Base-by-base conservation (phyloP, 1,140 invertebrate species). In the Glomeris maerens region DNA sequence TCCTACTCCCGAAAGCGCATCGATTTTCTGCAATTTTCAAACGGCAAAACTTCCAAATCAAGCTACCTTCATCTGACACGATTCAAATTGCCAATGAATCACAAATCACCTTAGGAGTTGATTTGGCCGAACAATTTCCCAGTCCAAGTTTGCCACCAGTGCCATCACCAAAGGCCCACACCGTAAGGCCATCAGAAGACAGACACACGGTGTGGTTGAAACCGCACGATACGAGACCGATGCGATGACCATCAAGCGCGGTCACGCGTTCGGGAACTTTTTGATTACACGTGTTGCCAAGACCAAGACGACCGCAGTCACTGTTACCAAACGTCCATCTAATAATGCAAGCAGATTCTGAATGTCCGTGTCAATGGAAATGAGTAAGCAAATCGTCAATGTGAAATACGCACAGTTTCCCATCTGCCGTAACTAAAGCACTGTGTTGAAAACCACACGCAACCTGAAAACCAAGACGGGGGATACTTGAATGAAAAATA, bases 321-420 rank as follows among this genome's bases (percentile, higher is more conserved):
- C 77, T 76, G 64, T 77, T 78, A 10, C 79, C 79, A 67, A 80
- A 81, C 0, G 76, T 79, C n/a, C n/a, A n/a, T n/a, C n/a, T n/a
- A n/a, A n/a, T n/a, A n/a, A n/a, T n/a, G n/a, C n/a, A n/a, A n/a
- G n/a, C n/a, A n/a, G n/a, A n/a, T n/a, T n/a, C n/a, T n/a, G n/a
- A n/a, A n/a, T n/a, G n/a, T n/a, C n/a, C n/a, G n/a, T n/a, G n/a
- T n/a, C n/a, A n/a, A n/a, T n/a, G n/a, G n/a, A n/a, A n/a, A n/a
- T n/a, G n/a, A n/a, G n/a, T n/a, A n/a, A n/a, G n/a, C n/a, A n/a
- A n/a, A n/a, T n/a, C n/a, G n/a, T n/a, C n/a, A n/a, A n/a, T n/a
- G n/a, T n/a, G n/a, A n/a, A n/a, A n/a, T n/a, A n/a, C n/a, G 58
- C 72, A 79, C 3, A 81, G 64, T 59, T 77, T 75, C 2, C 79